Conservation (phyloP, 2,113 vertebrate genomes). For the Hippolais icterina region DNA sequence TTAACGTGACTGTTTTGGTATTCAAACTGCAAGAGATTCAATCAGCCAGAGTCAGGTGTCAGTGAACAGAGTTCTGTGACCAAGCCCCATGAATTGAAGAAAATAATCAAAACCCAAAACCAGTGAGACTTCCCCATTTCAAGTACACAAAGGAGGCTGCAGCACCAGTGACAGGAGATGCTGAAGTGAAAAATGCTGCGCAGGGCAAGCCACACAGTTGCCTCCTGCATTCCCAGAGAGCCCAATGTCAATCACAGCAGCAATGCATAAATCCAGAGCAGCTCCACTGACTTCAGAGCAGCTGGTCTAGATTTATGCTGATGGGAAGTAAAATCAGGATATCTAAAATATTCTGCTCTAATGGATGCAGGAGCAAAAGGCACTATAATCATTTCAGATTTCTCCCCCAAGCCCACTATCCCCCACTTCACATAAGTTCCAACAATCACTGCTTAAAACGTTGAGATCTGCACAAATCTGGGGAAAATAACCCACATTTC, state of each 20-base stretch:
- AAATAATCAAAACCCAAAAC: neutral
- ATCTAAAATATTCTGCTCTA: neutral
- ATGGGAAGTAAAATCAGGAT: neutral
- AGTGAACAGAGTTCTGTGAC: neutral
- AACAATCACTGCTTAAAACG: neutral
- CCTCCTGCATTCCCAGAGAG: neutral
- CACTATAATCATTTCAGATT: neutral
- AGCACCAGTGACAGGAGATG: neutral
- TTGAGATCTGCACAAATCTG: neutral
- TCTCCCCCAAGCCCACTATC: neutral
- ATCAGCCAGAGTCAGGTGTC: neutral
- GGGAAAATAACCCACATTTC: neutral
- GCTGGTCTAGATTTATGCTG: neutral
- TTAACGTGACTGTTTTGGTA: constrained; percentile 54
- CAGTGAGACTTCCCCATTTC: neutral
- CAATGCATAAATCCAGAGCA: neutral
- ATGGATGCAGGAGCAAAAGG: neutral
- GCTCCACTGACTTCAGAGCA: neutral
- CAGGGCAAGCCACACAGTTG: neutral
- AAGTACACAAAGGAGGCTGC: neutral
- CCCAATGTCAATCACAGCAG: neutral
- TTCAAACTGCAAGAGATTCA: neutral
- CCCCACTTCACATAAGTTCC: neutral
- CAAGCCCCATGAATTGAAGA: neutral
- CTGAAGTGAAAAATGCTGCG: neutral